Evolutionary conservation across 2,113 vertebrate genomes (phyloP), one percentile per base, ranked within the genome.

Genomic region (Macaca nemestrina): DNA sequence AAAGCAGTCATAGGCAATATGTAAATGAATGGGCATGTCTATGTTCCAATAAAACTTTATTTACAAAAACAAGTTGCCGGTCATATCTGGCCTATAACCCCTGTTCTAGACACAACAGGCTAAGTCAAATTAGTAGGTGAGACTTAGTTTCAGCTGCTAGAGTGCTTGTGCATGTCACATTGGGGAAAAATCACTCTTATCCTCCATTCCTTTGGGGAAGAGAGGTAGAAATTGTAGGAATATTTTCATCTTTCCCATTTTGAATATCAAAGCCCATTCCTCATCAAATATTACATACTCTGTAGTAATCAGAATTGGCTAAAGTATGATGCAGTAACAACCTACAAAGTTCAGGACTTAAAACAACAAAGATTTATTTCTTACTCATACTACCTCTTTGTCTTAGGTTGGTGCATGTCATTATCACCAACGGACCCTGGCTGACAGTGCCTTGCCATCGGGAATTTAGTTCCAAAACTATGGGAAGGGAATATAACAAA

Each of bases 1-100:
- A 94, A 95, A 79, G 32, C 40, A 86, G 32, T 32, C 59, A 70
- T 73, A 68, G 13, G 73, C 48, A 84, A 43, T 59, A 79, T 75
- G 55, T 70, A 80, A 91, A 92, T 85, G 5, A 92, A 45, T 52
- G 68, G 40, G 7, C 16, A 32, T 86, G 38, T 11, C 57, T 91
- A 32, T 30, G 0, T 90, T 86, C 61, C 70, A 90, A n/a, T 95
- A 67, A 95, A 97, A 95, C 30, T 95, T 97, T 73, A 96, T 93
- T 96, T 73, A 97, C 7, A 94, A 95, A 95, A 93, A 82, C 23
- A 82, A 68, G 32, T 83, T 1, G 6, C 61, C 57, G 59, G 43
- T 86, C 38, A 45, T 30, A 87, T 93, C 87, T 95, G n/a, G 25
- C 38, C 43, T 48, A 67, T 16, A 35, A 52, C 3, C 18, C 35